phyloP scores from a whole-genome alignment of 1,140 invertebrate genomes.

The Drosophila carrolli region DNA sequence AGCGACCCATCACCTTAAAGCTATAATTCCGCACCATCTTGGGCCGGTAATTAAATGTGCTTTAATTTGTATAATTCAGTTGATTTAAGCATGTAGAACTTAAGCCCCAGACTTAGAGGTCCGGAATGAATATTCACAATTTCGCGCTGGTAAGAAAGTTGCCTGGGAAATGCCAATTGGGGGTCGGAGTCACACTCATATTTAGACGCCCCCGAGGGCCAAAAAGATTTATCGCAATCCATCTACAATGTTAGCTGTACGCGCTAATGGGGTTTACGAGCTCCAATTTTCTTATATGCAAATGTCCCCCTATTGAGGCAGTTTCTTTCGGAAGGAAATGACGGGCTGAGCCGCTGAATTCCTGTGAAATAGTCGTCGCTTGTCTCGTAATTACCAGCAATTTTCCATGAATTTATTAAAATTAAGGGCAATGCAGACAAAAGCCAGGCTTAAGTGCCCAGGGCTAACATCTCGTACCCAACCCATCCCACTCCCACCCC shows the following conservation, averaged over 20 bases:
- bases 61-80: conserved; percentile 68
- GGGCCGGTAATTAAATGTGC: conserved; percentile 63
- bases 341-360: conserved; percentile 41
- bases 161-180: conserved; percentile 66
- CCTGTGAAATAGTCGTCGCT: conserved; percentile 76
- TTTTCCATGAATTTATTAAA: conserved; percentile 82
- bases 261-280: conserved; percentile 52
- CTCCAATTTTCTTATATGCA: conserved; percentile 54
- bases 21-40: conserved; percentile 58
- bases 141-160: conserved; percentile 48
- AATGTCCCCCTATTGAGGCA: conserved; percentile 30
- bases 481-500: background rate
- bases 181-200: conserved; percentile 33
- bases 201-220: conserved; percentile 19
- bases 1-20: conserved; percentile 59
- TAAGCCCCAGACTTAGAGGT: background rate
- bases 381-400: conserved; percentile 73
- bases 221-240: conserved; percentile 61
- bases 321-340: conserved; percentile 11
- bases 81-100: conserved; percentile 52
- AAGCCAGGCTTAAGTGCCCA: conserved; percentile 62
- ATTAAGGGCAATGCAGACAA: conserved; percentile 40
- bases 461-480: conserved; percentile 26
- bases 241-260: conserved; percentile 45
- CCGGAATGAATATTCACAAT: conserved; percentile 66